A percentile compares a stretch with the other conserved stretches of the same genome.
Evolutionary conservation across 35 echinoderm and acorn worm genomes (phyloP).

Genomic region (Heliocidaris erythrogramma): DNA sequence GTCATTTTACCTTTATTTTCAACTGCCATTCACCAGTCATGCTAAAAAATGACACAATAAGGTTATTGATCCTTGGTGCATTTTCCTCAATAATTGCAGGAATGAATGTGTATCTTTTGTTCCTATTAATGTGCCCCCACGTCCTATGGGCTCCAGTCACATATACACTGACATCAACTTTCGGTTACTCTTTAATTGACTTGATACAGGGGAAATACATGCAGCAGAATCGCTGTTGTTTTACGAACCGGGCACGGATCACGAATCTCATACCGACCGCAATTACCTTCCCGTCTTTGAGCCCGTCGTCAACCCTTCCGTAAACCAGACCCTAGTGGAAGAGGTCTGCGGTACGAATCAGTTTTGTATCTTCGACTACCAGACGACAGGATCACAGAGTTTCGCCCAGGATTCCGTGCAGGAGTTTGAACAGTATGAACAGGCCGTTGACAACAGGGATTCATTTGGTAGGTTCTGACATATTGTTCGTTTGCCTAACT

Average conservation of each 20-base stretch:
- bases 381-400: not conserved
- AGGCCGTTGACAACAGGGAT: not conserved
- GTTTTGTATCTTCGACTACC: constrained; percentile 44
- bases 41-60: too few species aligned
- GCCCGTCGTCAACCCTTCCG: not conserved
- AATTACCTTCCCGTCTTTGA: not conserved
- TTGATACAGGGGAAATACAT: not conserved
- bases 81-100: too few species aligned
- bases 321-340: not conserved
- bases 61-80: too few species aligned
- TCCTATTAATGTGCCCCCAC: too few species aligned
- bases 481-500: not conserved
- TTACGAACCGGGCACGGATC: not conserved
- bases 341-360: constrained; percentile 4
- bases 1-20: too few species aligned
- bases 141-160: too few species aligned
- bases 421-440: constrained; percentile 9
- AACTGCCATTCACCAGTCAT: too few species aligned
- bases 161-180: too few species aligned
- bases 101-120: too few species aligned
- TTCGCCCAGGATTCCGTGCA: constrained; percentile 2
- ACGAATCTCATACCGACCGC: not conserved
- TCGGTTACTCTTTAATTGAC: too few species aligned
- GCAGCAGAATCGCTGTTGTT: not conserved
- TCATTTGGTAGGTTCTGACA: not conserved